These are phyloP conservation scores for Glyptemys insculpta DNA, from an alignment of 2,797 vertebrate species.

Conservation along the genomic window DNA sequence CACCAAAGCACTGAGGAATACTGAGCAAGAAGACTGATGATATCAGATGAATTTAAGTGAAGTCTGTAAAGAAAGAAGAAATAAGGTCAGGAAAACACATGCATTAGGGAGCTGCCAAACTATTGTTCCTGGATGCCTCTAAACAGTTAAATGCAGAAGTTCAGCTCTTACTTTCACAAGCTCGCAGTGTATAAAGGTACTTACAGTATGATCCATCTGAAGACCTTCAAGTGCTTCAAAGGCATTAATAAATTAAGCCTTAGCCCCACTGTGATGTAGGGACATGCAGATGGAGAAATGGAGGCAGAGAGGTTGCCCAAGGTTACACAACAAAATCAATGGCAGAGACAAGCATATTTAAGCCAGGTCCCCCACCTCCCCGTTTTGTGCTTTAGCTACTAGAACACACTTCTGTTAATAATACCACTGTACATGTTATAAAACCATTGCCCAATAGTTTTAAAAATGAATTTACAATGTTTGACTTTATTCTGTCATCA, in stretches of 20 bases:
- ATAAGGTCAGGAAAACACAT: background rate
- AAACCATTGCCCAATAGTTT: background rate
- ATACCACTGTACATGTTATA: background rate
- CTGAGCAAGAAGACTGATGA: background rate
- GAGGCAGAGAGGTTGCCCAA: constrained; percentile 50
- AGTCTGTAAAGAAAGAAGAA: background rate
- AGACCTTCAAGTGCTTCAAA: constrained; percentile 20
- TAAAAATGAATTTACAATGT: background rate
- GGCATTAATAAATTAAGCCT: constrained; percentile 17
- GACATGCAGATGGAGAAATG: constrained; percentile 43
- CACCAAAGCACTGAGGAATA: background rate
- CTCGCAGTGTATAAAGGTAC: background rate
- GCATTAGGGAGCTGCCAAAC: constrained; percentile 21
- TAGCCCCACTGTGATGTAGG: background rate
- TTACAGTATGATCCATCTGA: constrained; percentile 24
- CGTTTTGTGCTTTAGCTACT: background rate
- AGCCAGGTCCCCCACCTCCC: background rate
- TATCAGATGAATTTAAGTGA: background rate
- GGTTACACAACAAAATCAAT: constrained; percentile 46
- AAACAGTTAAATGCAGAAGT: background rate
- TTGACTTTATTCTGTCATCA: constrained; percentile 48
- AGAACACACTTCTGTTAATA: constrained; percentile 6
- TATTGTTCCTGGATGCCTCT: background rate
- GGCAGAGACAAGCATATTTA: background rate
- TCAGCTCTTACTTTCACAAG: background rate